These are phyloP conservation scores for Apus apus DNA, from an alignment of 2,113 vertebrate species.

Conservation along the genomic window DNA sequence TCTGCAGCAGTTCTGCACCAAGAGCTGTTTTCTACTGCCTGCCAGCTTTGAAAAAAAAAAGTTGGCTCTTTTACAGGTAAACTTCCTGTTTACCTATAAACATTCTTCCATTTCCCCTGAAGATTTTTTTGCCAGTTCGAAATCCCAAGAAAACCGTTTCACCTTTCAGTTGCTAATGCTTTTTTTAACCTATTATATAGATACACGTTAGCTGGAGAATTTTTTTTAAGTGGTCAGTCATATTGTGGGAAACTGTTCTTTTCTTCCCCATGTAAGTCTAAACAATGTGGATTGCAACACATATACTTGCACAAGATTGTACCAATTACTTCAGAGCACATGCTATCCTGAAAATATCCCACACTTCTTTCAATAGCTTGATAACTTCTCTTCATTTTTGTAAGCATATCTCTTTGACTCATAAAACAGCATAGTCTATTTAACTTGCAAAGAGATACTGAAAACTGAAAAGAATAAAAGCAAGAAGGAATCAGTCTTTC, in stretches of 20 bases:
- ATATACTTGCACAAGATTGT: neutral
- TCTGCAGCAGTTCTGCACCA: neutral
- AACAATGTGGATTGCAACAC: too few relatives aligned
- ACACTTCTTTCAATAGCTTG: neutral
- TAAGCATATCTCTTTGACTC: neutral
- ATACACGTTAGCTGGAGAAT: neutral
- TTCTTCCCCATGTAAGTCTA: too few relatives aligned
- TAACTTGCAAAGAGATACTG: neutral
- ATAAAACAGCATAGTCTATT: neutral
- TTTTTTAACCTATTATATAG: neutral
- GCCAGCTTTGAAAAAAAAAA: neutral
- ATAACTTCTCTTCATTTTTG: neutral
- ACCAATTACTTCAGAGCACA: neutral
- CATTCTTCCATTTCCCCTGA: neutral
- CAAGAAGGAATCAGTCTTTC: neutral
- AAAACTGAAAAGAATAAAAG: neutral
- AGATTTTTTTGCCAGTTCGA: neutral
- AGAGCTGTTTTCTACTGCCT: neutral
- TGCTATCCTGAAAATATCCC: neutral
- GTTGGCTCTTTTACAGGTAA: neutral
- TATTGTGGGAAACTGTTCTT: too few relatives aligned
- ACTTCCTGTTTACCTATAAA: slow-evolving; percentile 23
- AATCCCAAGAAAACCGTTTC: neutral
- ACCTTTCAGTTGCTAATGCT: neutral
- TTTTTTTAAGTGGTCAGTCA: neutral